Percentiles rank a stretch among this genome's conserved stretches.
Conservation (phyloP, 2,888 invertebrate species). For the Melanophora roralis region DNA sequence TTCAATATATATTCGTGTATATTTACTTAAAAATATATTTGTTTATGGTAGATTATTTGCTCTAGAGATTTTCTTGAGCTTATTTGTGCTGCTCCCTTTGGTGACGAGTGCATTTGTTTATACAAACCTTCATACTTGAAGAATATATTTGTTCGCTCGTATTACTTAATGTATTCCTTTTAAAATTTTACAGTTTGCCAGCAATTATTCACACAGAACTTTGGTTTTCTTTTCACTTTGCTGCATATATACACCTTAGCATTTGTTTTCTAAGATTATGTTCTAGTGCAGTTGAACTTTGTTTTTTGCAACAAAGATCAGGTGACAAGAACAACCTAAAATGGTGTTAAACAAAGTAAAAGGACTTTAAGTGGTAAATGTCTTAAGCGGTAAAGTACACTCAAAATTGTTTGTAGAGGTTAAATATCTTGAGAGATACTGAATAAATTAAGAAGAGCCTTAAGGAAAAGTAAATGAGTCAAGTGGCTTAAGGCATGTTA, state of each 20-base stretch:
- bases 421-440: background rate
- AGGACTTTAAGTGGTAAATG: background rate
- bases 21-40: background rate
- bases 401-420: background rate
- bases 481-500: too few relatives aligned
- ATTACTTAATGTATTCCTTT: constrained; percentile 28
- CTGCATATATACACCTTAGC: constrained; percentile 30
- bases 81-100: constrained; percentile 7
- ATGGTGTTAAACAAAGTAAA: background rate
- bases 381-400: background rate
- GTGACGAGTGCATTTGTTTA: constrained; percentile 31
- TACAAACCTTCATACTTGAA: background rate
- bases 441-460: background rate
- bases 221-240: constrained; percentile 29
- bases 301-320: background rate
- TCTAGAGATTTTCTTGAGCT: constrained; percentile 19
- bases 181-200: background rate
- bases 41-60: background rate
- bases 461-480: background rate
- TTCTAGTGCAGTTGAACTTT: constrained; percentile 9
- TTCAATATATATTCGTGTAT: too few relatives aligned
- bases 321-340: constrained; percentile 2
- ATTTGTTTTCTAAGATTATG: background rate
- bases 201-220: background rate
- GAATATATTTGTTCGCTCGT: background rate